These are phyloP conservation scores for Tursiops truncatus DNA, from an alignment of 2,113 vertebrate species.

Conservation along the genomic window DNA sequence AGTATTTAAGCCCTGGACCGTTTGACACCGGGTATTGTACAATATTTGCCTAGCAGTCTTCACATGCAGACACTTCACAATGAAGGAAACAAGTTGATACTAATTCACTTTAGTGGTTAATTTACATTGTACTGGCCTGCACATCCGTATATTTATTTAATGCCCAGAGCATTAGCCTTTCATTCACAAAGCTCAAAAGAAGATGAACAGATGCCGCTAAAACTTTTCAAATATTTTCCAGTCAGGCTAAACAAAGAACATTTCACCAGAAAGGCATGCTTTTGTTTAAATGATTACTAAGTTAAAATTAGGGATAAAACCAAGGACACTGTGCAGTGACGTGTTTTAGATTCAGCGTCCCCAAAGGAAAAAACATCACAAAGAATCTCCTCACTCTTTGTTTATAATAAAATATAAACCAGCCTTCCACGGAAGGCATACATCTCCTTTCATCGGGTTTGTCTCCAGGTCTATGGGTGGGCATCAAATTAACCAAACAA, in stretches of 20 bases:
- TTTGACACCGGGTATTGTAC: background rate
- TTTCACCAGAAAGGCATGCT: slow-evolving; percentile 46
- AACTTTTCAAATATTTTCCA: slow-evolving; percentile 62
- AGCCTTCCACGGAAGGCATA: background rate
- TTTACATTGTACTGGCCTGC: slow-evolving; percentile 47
- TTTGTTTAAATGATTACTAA: slow-evolving; percentile 62
- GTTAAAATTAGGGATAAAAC: slow-evolving; percentile 50
- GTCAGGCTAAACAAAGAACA: slow-evolving; percentile 57
- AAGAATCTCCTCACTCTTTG: background rate
- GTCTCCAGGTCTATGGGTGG: background rate
- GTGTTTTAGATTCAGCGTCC: slow-evolving; percentile 62
- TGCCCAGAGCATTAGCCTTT: background rate
- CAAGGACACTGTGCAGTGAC: slow-evolving; percentile 44
- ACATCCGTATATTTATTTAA: slow-evolving; percentile 48
- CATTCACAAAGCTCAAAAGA: slow-evolving; percentile 68
- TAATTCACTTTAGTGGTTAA: slow-evolving; percentile 40
- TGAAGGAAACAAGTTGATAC: slow-evolving; percentile 14
- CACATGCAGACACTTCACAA: background rate
- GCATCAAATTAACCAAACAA: background rate
- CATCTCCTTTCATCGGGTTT: background rate
- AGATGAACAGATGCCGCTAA: slow-evolving; percentile 37
- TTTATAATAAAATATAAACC: slow-evolving; percentile 34
- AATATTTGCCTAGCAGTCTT: slow-evolving; percentile 27
- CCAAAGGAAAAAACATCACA: background rate
- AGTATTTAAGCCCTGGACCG: background rate